phyloP scores from a whole-genome alignment of 2,113 vertebrate genomes.

The Lepus americanus region DNA sequence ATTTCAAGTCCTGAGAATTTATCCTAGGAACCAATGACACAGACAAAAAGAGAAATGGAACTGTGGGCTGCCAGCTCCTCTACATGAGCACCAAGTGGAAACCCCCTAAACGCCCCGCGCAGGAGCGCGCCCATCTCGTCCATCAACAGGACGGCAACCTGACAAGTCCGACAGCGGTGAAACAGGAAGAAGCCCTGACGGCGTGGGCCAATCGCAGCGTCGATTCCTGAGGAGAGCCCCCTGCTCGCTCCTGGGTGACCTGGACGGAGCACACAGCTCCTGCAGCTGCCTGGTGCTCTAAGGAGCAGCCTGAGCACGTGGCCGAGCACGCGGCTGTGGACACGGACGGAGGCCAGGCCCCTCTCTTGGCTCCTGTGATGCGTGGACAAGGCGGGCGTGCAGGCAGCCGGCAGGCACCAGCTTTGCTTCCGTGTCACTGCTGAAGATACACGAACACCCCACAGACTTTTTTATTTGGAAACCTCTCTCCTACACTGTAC shows the following conservation, averaged over 20 bases:
- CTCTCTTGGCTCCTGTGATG: neutral
- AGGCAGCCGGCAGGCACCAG: neutral
- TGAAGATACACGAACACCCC: neutral
- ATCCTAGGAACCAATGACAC: neutral
- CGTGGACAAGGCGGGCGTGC: neutral
- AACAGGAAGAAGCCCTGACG: too few relatives aligned
- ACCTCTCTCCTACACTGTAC: neutral
- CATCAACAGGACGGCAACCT: neutral
- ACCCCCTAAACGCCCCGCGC: constrained; percentile 50
- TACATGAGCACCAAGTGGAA: constrained; percentile 43
- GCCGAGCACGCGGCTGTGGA: neutral
- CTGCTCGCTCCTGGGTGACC: neutral
- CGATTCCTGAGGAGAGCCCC: neutral
- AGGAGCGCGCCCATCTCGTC: neutral
- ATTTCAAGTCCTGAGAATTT: constrained; percentile 1
- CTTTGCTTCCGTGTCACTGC: neutral
- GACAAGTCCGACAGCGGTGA: too few relatives aligned
- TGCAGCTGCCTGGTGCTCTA: neutral
- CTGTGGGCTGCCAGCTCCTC: constrained; percentile 29
- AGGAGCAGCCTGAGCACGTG: neutral
- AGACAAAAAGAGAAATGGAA: constrained; percentile 45
- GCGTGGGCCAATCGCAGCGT: too few relatives aligned
- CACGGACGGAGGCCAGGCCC: rapidly evolving
- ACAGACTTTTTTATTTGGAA: neutral
- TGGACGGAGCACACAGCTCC: neutral